phyloP scores from a whole-genome alignment of 2,888 invertebrate species.

The Gnatocerus cornutus region DNA sequence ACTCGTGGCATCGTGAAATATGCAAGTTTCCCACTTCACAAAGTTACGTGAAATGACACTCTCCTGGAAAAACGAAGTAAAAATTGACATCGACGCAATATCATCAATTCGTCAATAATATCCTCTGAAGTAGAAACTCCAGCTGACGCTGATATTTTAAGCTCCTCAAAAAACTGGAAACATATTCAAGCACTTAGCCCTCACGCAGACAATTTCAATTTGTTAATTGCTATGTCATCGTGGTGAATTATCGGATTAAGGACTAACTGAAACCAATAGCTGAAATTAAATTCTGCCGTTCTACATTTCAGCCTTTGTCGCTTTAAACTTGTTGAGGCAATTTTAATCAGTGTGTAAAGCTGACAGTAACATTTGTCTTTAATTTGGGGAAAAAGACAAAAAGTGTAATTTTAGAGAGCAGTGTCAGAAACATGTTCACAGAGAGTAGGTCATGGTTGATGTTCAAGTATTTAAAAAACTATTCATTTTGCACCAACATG shows the following conservation, averaged over 20 bases:
- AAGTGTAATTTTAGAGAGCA: not conserved
- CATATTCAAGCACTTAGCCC: not conserved
- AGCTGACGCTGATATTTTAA: too few relatives aligned
- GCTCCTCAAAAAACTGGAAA: too few relatives aligned
- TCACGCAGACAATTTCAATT: slow-evolving; percentile 10
- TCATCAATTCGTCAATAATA: too few relatives aligned
- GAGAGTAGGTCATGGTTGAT: not conserved
- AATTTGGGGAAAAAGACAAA: not conserved
- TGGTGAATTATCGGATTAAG: slow-evolving; percentile 17
- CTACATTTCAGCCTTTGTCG: slow-evolving; percentile 13
- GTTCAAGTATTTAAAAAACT: not conserved
- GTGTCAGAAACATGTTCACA: slow-evolving; percentile 3
- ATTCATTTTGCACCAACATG: not conserved
- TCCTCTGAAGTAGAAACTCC: too few relatives aligned
- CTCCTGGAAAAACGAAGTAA: too few relatives aligned
- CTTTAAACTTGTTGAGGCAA: slow-evolving; percentile 9
- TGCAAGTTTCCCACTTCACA: too few relatives aligned
- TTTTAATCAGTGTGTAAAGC: slow-evolving; percentile 11
- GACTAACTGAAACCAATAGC: slow-evolving; percentile 12
- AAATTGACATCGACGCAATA: too few relatives aligned
- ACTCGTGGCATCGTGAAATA: too few relatives aligned
- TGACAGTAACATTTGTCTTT: slow-evolving; percentile 13
- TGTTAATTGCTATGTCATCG: slow-evolving; percentile 11
- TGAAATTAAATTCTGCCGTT: slow-evolving; percentile 16
- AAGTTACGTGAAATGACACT: too few relatives aligned